Evolutionary conservation across 2,888 invertebrate species (phyloP).

Genomic region (Euphydryas editha): DNA sequence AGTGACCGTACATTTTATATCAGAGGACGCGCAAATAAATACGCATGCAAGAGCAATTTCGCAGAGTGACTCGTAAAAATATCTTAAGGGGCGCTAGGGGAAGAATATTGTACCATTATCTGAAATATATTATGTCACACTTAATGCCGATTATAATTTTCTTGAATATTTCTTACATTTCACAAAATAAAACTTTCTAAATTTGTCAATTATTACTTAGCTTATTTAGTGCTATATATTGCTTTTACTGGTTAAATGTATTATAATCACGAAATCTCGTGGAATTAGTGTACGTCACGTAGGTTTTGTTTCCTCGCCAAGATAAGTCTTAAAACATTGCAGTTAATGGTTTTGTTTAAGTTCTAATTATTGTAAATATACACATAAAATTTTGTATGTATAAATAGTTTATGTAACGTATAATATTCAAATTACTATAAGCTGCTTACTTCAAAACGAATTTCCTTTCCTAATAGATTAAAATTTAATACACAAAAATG

Average conservation of each 20-base stretch:
- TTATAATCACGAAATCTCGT: constrained; percentile 18
- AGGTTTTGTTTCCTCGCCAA: constrained; percentile 3
- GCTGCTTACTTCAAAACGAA: too few relatives aligned
- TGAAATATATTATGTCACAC: constrained; percentile 1
- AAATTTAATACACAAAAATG: too few relatives aligned
- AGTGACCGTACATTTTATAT: constrained; percentile 35
- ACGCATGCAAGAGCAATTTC: constrained; percentile 46
- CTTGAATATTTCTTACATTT: not conserved
- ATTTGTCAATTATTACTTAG: too few relatives aligned
- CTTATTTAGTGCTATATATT: too few relatives aligned
- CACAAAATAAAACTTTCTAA: too few relatives aligned
- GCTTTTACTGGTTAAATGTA: too few relatives aligned
- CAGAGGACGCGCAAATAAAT: constrained; percentile 40
- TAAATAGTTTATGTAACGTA: too few relatives aligned
- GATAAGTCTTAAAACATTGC: not conserved
- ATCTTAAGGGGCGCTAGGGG: constrained; percentile 13
- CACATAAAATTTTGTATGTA: too few relatives aligned
- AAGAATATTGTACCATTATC: not conserved
- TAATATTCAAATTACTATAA: too few relatives aligned
- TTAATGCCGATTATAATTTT: not conserved
- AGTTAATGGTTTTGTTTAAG: too few relatives aligned
- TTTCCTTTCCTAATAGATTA: too few relatives aligned
- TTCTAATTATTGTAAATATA: too few relatives aligned
- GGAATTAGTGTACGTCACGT: constrained; percentile 26
- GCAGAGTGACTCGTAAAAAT: constrained; percentile 48